phyloP scores from a whole-genome alignment of 2,113 vertebrate species.

The Scomber colias region DNA sequence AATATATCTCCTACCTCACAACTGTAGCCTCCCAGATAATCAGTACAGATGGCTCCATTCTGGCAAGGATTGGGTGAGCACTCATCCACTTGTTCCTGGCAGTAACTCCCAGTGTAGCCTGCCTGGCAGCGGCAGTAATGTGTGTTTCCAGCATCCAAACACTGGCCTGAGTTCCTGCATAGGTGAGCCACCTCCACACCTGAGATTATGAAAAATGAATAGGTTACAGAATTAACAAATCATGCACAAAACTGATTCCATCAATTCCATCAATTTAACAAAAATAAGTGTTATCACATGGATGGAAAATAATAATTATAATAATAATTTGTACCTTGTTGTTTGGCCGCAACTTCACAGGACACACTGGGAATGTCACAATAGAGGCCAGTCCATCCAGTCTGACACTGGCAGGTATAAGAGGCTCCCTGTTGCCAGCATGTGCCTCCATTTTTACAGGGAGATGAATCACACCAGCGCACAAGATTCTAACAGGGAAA shows the following conservation, averaged over 20 bases:
- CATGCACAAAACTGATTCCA: not conserved
- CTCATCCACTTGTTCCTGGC: slow-evolving; percentile 96
- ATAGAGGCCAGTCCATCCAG: slow-evolving; percentile 95
- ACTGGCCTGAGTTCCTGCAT: slow-evolving; percentile 94
- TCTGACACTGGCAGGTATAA: slow-evolving; percentile 94
- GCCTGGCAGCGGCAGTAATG: slow-evolving; percentile 97
- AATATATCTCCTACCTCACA: slow-evolving; percentile 87
- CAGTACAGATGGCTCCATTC: slow-evolving; percentile 95
- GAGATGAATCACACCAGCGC: slow-evolving; percentile 95
- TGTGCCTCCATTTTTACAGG: slow-evolving; percentile 94
- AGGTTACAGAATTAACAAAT: slow-evolving; percentile 7
- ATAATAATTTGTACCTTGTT: slow-evolving; percentile 88
- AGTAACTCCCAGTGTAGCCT: slow-evolving; percentile 97
- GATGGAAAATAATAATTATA: not conserved
- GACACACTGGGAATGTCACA: slow-evolving; percentile 97
- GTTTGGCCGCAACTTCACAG: slow-evolving; percentile 94
- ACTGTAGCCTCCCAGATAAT: slow-evolving; percentile 96
- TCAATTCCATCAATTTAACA: not conserved
- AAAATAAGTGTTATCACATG: not conserved
- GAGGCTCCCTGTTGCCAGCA: slow-evolving; percentile 94
- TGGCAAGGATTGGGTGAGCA: slow-evolving; percentile 97
- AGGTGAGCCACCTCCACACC: slow-evolving; percentile 89
- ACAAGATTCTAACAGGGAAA: slow-evolving; percentile 89
- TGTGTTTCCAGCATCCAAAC: slow-evolving; percentile 91
- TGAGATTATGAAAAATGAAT: slow-evolving; percentile 55